Evolutionary conservation across 2,113 vertebrate species (phyloP).

Genomic region (Lynx canadensis): DNA sequence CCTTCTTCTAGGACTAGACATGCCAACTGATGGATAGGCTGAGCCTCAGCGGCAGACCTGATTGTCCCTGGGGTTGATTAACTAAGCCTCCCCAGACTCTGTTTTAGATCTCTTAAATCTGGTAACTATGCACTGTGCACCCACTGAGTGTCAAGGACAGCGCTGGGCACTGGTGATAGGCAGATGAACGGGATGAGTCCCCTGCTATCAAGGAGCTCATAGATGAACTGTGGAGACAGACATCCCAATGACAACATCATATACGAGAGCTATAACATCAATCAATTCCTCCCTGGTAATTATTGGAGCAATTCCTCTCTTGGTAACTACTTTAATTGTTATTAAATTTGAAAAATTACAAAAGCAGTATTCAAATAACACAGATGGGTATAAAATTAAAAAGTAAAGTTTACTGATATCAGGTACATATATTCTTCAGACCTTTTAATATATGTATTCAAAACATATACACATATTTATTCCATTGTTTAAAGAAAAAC

Average conservation of each 20-base stretch:
- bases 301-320: background rate
- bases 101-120: background rate
- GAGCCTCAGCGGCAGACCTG: background rate
- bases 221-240: background rate
- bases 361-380: background rate
- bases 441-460: conserved; percentile 15
- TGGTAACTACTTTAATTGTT: background rate
- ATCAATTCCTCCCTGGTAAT: background rate
- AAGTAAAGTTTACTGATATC: conserved; percentile 10
- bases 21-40: background rate
- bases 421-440: conserved; percentile 3
- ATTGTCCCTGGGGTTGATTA: background rate
- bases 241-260: background rate
- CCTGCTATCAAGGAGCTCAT: background rate
- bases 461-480: background rate
- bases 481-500: conserved; percentile 33
- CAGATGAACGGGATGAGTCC: background rate
- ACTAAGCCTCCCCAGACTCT: background rate
- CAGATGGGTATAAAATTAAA: background rate
- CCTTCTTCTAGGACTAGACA: background rate
- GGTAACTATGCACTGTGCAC: background rate
- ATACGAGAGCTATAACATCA: background rate
- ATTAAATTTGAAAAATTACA: conserved; percentile 17
- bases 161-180: background rate
- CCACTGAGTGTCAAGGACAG: background rate